Conservation (phyloP, 1,140 invertebrate species). For the Leguminivora glycinivorella region DNA sequence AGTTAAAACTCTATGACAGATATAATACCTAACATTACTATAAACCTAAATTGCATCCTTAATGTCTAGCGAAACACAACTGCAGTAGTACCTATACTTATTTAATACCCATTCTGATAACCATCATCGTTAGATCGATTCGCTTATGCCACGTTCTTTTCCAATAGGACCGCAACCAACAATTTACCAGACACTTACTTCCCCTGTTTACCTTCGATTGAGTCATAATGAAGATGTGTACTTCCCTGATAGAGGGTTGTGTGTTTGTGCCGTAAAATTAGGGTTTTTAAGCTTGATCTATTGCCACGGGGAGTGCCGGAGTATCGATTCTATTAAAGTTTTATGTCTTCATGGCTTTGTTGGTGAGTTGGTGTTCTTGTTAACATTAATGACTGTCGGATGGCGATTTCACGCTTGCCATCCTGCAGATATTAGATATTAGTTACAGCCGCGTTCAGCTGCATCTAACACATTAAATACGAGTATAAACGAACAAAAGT, state of each 20-base stretch:
- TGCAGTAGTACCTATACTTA: not conserved
- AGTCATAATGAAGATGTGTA: constrained; percentile 72
- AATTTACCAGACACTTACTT: constrained; percentile 64
- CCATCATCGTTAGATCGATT: constrained; percentile 10
- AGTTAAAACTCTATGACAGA: too few relatives aligned
- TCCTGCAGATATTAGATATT: not conserved
- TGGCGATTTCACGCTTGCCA: not conserved
- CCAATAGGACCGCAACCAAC: constrained; percentile 49
- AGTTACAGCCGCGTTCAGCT: too few relatives aligned
- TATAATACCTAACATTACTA: too few relatives aligned
- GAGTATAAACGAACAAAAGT: too few relatives aligned
- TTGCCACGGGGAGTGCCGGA: constrained; percentile 37
- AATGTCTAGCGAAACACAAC: not conserved
- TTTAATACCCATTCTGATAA: not conserved
- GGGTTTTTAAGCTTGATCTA: constrained; percentile 61
- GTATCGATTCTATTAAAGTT: constrained; percentile 15
- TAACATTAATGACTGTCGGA: not conserved
- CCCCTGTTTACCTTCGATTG: constrained; percentile 60
- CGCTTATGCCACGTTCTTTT: not conserved
- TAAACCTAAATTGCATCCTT: too few relatives aligned
- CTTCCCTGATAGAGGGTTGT: constrained; percentile 55
- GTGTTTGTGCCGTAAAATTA: constrained; percentile 55
- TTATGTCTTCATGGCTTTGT: constrained; percentile 17
- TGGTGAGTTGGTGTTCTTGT: not conserved
- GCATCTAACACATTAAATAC: constrained; percentile 1